Evolutionary conservation across 2,888 invertebrate genomes (phyloP), one percentile per base, ranked within the genome.

Genomic region (Apodemia mormo): DNA sequence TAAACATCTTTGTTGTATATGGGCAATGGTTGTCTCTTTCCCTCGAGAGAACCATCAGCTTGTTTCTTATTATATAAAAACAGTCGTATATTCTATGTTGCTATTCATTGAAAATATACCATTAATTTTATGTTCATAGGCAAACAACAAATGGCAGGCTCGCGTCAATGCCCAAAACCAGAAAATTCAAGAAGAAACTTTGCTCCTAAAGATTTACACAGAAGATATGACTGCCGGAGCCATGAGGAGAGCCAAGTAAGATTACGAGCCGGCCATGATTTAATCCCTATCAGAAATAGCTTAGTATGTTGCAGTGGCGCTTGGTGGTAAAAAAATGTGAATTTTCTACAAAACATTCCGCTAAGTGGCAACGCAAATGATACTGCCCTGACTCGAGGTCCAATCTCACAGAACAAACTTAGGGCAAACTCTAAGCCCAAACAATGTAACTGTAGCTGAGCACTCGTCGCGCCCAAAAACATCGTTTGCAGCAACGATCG

Each of bases 221-320:
- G 92, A 91, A 45, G 92, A 92, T 64, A 90, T 91, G 90, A 67
- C 78, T 0, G 88, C 91, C 1, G 83, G 82, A 0, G 84, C 91
- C 1, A 75, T 12, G 58, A 83, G 89, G 70, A 82, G 92, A 74
- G 72, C 74, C 0, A 92, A 85, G 92, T 92, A 81, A 80, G 79
- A 61, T 61, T 70, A 68, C 49, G 30, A 9, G 22, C 4, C n/a
- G 54, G 22, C 14, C 29, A 49, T 29, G 29, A 33, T 33, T 9
- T n/a, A 14, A 12, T 12, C 3, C 2, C 10, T 12, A 45, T 43
- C 43, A 3, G 5, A 1, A 10, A 43, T 52, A 49, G 49, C 45
- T 33, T 52, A 52, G 52, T 33, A n/a, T 8, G 49, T 37, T 9
- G 66, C 66, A 2, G 66, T 33, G n/a, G 30, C 14, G n/a, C 29